Evolutionary conservation across 1,140 invertebrate genomes (phyloP).

Genomic region (Nylanderia fulva): DNA sequence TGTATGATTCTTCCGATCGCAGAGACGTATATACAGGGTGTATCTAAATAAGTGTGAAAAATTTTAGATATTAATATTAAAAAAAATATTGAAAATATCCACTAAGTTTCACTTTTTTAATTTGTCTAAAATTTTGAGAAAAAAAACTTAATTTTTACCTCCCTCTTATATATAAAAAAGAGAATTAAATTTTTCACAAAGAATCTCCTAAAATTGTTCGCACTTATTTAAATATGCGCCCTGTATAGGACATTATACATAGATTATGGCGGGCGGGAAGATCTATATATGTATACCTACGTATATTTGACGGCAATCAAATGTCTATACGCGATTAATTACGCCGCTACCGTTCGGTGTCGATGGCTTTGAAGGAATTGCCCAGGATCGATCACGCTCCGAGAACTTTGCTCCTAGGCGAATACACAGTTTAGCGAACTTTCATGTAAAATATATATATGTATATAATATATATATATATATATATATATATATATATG

Average conservation of each 20-base stretch:
- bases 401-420: conserved; percentile 26
- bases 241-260: background rate
- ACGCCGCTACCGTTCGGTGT: background rate
- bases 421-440: conserved; percentile 48
- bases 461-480: too few relatives aligned
- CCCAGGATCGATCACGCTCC: conserved; percentile 1
- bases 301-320: background rate
- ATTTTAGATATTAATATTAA: too few relatives aligned
- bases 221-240: too few relatives aligned
- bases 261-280: background rate
- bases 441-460: background rate
- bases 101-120: too few relatives aligned
- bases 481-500: too few relatives aligned
- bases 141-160: too few relatives aligned
- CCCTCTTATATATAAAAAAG: too few relatives aligned
- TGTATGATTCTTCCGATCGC: background rate
- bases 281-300: background rate
- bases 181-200: too few relatives aligned
- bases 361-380: conserved; percentile 5
- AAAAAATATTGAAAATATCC: too few relatives aligned
- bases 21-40: background rate
- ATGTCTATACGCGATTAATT: conserved; percentile 6
- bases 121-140: too few relatives aligned
- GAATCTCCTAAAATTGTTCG: too few relatives aligned
- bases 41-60: too few relatives aligned